A percentile compares a stretch with the other conserved stretches of the same genome.
phyloP scores from a whole-genome alignment of 2,113 vertebrate species.

The Daubentonia madagascariensis region DNA sequence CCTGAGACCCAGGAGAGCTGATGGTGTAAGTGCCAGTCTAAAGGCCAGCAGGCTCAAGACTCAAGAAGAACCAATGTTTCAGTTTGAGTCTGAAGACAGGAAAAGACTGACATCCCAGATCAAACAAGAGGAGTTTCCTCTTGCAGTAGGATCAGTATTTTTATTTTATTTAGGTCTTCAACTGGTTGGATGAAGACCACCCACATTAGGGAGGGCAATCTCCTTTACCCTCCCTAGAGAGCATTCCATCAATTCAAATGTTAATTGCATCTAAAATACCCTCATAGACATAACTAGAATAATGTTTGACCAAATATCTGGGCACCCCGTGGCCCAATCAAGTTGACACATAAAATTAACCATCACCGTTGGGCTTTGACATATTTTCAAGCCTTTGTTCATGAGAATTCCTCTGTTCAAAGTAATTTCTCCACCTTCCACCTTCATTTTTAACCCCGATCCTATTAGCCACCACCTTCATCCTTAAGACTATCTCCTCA shows the following conservation, averaged over 20 bases:
- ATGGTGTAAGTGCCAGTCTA: too few species aligned
- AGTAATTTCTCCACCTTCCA: neutral
- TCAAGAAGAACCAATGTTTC: neutral
- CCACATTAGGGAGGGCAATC: neutral
- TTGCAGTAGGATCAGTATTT: neutral
- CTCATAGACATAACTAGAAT: neutral
- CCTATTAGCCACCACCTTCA: neutral
- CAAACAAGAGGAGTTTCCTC: neutral
- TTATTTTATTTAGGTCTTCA: neutral
- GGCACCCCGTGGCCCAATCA: neutral
- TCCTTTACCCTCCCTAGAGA: neutral
- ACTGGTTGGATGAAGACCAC: neutral
- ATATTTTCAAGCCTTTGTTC: neutral
- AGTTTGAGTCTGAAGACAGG: neutral
- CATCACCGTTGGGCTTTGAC: too few species aligned
- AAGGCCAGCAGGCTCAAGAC: neutral
- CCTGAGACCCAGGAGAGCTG: neutral
- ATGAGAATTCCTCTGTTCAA: neutral
- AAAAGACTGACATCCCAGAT: neutral
- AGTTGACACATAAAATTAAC: neutral
- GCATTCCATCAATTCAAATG: neutral
- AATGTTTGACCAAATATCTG: neutral
- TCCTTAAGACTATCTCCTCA: neutral
- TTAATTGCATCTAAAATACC: neutral
- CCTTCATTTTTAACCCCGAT: neutral